Percentiles rank a stretch among this genome's conserved stretches.
phyloP scores from a whole-genome alignment of 2,797 vertebrate genomes.

The Notoglanidium macrostoma region DNA sequence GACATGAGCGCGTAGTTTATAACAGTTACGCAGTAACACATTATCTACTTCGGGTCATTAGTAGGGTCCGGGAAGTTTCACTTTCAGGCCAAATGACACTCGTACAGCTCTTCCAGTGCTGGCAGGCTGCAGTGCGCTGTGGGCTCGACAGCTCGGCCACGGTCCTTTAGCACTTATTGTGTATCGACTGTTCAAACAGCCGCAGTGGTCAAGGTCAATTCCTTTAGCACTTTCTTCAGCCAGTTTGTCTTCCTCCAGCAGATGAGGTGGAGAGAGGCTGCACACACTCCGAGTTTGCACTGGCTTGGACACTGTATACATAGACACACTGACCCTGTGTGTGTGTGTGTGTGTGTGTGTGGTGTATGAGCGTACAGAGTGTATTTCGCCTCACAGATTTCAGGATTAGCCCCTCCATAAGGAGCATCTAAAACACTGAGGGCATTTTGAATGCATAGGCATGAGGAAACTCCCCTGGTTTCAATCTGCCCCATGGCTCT shows the following conservation, averaged over 20 bases:
- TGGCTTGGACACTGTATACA: slow-evolving; percentile 39
- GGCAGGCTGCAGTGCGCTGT: slow-evolving; percentile 21
- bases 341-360: slow-evolving; percentile 20
- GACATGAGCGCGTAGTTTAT: neutral
- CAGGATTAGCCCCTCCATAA: neutral
- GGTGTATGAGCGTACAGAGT: neutral
- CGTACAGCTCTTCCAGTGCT: slow-evolving; percentile 32
- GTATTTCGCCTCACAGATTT: slow-evolving; percentile 22
- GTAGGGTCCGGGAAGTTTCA: neutral
- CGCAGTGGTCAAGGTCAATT: slow-evolving; percentile 54
- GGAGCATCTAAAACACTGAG: slow-evolving; percentile 12
- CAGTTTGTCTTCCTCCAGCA: slow-evolving; percentile 43
- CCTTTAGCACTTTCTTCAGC: slow-evolving; percentile 49
- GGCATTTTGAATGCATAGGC: slow-evolving; percentile 19
- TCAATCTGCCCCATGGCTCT: slow-evolving; percentile 47
- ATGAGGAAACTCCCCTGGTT: slow-evolving; percentile 51
- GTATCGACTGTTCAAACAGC: slow-evolving; percentile 53
- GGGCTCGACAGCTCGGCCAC: slow-evolving; percentile 28
- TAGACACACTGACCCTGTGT: slow-evolving; percentile 20
- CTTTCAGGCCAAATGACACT: slow-evolving; percentile 23
- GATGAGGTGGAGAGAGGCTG: slow-evolving; percentile 42
- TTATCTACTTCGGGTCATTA: slow-evolving; percentile 1
- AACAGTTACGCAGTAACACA: neutral
- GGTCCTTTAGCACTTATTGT: slow-evolving; percentile 44
- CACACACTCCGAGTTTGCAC: slow-evolving; percentile 41